Base-by-base conservation (phyloP, 2,797 vertebrate species). In the Pristis pectinata region DNA sequence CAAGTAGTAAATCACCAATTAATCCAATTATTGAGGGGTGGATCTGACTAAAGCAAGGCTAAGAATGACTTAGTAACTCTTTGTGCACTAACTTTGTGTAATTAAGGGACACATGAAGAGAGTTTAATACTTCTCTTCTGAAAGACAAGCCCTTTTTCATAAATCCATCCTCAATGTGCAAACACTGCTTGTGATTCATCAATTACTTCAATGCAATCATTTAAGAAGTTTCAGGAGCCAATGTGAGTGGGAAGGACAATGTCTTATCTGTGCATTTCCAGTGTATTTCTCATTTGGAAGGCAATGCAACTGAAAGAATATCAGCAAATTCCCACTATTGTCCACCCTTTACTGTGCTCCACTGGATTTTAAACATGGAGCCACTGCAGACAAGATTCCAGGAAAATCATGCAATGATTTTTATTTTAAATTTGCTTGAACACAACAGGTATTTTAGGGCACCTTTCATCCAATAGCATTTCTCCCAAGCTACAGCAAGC, bases 1-100 rank as follows among this genome's bases (percentile, higher is more conserved):
- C 87, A 91, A 91, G 59, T 22, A 64, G 61, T 67, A 91, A 91
- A 91, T 91, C 87, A 91, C 87, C 87, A 91, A 91, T 91, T 91
- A 91, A 64, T 37, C n/a, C 87, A 91, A 91, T 91, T 91, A 91
- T 67, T 67, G 87, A 67, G 59, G 59, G n/a, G 59, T 37, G n/a
- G 87, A 91, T 91, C 87, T 91, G 87, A 91, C 87, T 41, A 67
- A 27, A 37, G 87, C 22, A 67, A 91, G 87, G 34, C n/a, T 41
- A 67, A 61, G 64, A 91, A 91, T 41, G 87, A 91, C 9, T 91
- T 41, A 41, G 87, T 56, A 91, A 19, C 61, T 67, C 79, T 80
- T 80, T 80, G 79, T 44, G 79, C 41, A 44, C 37, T 80, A 44
- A 80, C n/a, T 41, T 41, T 91, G 87, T 67, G 87, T 64, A 91